Percentiles rank a stretch among this genome's conserved stretches.
These are phyloP conservation scores for Thereva unica DNA, from an alignment of 2,888 invertebrate species.

Conservation along the genomic window DNA sequence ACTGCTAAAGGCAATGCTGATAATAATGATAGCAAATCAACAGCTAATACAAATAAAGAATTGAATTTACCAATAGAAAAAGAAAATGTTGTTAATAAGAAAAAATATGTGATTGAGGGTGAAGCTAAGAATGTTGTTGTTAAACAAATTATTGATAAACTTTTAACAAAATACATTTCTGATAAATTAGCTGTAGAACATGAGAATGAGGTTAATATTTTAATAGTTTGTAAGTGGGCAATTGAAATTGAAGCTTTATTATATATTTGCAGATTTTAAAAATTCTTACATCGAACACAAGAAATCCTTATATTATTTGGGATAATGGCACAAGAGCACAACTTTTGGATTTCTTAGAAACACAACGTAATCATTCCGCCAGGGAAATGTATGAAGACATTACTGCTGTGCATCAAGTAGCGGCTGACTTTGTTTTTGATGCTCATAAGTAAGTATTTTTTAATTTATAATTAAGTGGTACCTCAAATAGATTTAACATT, in stretches of 20 bases:
- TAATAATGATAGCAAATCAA: conserved; percentile 3
- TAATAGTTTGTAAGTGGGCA: not conserved
- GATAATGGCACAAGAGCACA: conserved; percentile 96
- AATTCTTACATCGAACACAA: conserved; percentile 92
- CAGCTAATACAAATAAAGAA: conserved; percentile 20
- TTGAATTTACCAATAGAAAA: conserved; percentile 44
- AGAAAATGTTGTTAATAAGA: conserved; percentile 45
- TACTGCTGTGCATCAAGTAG: conserved; percentile 52
- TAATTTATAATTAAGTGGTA: not conserved
- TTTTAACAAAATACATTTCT: conserved; percentile 88
- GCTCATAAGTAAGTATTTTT: conserved; percentile 52
- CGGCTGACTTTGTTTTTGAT: conserved; percentile 54
- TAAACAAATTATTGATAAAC: conserved; percentile 65
- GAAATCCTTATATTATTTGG: conserved; percentile 97
- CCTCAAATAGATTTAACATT: not conserved
- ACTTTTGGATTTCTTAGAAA: conserved; percentile 82
- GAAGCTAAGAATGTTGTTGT: conserved; percentile 65
- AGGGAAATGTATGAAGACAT: conserved; percentile 56
- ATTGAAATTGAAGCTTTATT: no score
- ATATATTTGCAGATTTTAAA: conserved; percentile 71
- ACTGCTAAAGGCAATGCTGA: conserved; percentile 13
- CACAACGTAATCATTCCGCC: conserved; percentile 61
- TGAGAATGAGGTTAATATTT: conserved; percentile 69
- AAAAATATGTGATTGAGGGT: conserved; percentile 50
- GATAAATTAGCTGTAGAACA: conserved; percentile 72